Base-by-base conservation (phyloP, 2,797 vertebrate species). In the Sebastes glaucus region DNA sequence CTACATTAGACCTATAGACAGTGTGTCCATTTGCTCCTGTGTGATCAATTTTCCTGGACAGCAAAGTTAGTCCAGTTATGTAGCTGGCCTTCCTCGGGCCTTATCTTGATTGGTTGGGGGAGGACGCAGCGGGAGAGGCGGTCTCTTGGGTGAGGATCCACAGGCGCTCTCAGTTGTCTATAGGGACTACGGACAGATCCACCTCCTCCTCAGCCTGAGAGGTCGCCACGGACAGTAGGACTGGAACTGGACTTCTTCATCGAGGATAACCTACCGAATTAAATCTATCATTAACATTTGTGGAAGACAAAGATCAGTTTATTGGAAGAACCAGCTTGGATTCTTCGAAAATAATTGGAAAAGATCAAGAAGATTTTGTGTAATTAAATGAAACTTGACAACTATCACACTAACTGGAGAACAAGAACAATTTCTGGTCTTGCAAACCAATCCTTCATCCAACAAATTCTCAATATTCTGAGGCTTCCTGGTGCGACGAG, bases 81-180 rank as follows among this genome's bases (percentile, higher is more conserved):
- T 53, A 46, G 79, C 74, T 32, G 16, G 66, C 81, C 89, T 79
- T 77, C 78, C 63, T 69, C 1, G 25, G 85, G 72, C 73, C 87
- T 91, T 92, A 90, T 94, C 92, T 92, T 92, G 93, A 96, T 95
- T 96, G 94, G 95, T 90, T 83, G 62, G 80, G 78, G 88, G 82
- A 92, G 87, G 88, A 89, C 70, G 52, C 87, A 87, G 91, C 86
- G 84, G 90, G 89, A 90, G 86, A 88, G 88, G 90, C 85, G 59
- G 80, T 90, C 82, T 83, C 90, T 52, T 63, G 70, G 70, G 80
- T 90, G 91, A 93, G 81, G 87, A 89, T 89, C 90, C 80, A 76
- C 94, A 95, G 89, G 78, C 87, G 20, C 85, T 85, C 87, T 85
- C 90, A 93, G 86, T 84, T 64, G 77, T 83, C 81, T 60, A 32